These are phyloP conservation scores for Hirtodrosophila cameraria DNA, from an alignment of 2,888 invertebrate species.

Conservation along the genomic window DNA sequence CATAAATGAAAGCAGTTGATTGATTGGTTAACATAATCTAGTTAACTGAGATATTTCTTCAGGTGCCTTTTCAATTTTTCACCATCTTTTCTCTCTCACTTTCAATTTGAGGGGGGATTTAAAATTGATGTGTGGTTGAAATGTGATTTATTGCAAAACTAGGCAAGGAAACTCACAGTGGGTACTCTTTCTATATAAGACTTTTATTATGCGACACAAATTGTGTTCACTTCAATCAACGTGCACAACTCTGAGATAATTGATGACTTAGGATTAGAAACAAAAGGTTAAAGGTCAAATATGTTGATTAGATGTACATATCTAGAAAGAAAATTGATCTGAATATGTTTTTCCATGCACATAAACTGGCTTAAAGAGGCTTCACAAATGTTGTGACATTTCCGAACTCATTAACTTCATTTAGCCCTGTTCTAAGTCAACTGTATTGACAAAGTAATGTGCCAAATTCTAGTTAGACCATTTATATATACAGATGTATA, in stretches of 20 bases:
- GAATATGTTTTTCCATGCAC: too few species aligned
- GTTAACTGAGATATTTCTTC: slow-evolving; percentile 36
- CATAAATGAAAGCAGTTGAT: slow-evolving; percentile 49
- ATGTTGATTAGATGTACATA: slow-evolving; percentile 2
- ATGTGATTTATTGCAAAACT: slow-evolving; percentile 46
- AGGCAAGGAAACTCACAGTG: slow-evolving; percentile 6
- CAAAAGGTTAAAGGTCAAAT: slow-evolving; percentile 22
- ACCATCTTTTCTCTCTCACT: too few species aligned
- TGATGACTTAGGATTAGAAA: slow-evolving; percentile 50
- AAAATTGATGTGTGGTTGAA: slow-evolving; percentile 46
- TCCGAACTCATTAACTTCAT: too few species aligned
- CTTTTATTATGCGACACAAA: slow-evolving; percentile 54
- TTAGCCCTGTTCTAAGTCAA: too few species aligned
- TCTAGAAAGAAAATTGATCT: background rate
- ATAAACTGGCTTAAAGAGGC: too few species aligned
- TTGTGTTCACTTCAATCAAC: slow-evolving; percentile 49
- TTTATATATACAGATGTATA: too few species aligned
- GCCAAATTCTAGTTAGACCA: too few species aligned
- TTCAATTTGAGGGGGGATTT: too few species aligned
- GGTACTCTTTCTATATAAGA: background rate
- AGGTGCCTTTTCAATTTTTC: background rate
- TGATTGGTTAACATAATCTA: slow-evolving; percentile 43
- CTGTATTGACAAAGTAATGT: too few species aligned
- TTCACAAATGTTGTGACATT: too few species aligned
- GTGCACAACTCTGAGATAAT: slow-evolving; percentile 39